Evolutionary conservation across 2,888 invertebrate species (phyloP), one percentile per base, ranked within the genome.

Genomic region (Theretra japonica): DNA sequence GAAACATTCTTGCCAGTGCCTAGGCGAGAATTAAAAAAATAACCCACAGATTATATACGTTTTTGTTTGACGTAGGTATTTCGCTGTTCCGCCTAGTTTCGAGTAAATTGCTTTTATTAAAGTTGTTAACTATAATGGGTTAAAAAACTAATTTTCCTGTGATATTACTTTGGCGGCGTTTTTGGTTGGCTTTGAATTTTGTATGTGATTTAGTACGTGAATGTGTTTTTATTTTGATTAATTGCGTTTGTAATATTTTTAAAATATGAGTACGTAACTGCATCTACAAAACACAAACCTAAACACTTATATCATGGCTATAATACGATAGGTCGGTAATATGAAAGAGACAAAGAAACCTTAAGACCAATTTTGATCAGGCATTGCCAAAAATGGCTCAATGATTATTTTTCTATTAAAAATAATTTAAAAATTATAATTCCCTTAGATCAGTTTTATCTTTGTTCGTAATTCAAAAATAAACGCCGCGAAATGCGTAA

Each of bases 1-100:
- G 84, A 86, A 86, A 84, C 88, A 90, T 91, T 89, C 89, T 85
- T 84, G 80, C 77, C 76, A 21, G 50, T 62, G 62, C 70, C 33
- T 65, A 65, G 65, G 65, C 23, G 65, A 25, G 50, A 69, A 60
- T 50, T 62, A 62, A 70, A 70, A 70, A 70, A 53, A 69, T 69
- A 53, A 59, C 50, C 59, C 58, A 59, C 48, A 59, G 70, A 58
- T 65, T 65, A 65, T 65, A 33, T 48, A 41, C 25, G 41, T 59
- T 59, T 57, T 33, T 57, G 33, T 41, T 28, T 70, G 33, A 59
- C 48, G 41, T 23, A 41, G 48, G 48, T 65, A 65, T 48, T 65
- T 65, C 23, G 65, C 41, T 48, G 65, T 65, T 65, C 65, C 65
- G 48, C 65, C 48, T 65, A 65, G 65, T 41, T 53, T 65, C 48